Percentiles rank a stretch among this genome's conserved stretches.
Evolutionary conservation across 2,113 vertebrate species (phyloP).

Genomic region (Pachycephala philippinensis): DNA sequence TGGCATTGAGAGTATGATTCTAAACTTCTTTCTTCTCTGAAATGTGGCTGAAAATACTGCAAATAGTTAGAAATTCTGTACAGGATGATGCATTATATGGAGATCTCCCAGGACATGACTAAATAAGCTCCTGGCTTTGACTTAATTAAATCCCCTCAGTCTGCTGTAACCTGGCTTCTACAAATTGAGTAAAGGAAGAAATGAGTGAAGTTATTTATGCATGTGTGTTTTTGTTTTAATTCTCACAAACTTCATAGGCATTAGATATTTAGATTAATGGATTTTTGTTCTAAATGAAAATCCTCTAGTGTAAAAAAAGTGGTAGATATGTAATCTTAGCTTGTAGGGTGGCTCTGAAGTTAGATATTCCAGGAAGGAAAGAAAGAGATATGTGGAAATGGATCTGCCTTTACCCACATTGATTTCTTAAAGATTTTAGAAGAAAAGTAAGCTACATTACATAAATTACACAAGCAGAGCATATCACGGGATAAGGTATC

Average conservation of each 20-base stretch:
- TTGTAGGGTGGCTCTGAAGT: neutral
- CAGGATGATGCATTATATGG: neutral
- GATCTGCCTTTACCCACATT: neutral
- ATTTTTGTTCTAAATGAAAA: neutral
- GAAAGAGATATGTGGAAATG: neutral
- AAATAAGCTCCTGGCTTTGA: neutral
- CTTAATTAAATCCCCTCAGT: neutral
- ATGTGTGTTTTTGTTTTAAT: neutral
- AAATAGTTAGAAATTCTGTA: neutral
- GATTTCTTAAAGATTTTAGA: neutral
- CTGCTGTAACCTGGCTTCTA: neutral
- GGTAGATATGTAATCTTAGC: neutral
- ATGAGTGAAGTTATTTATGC: neutral
- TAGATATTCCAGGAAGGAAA: neutral
- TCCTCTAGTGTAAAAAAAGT: neutral
- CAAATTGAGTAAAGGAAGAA: neutral
- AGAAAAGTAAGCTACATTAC: neutral
- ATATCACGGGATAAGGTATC: fast-evolving
- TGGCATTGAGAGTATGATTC: neutral
- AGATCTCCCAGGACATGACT: neutral
- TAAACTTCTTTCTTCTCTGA: neutral
- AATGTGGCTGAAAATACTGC: neutral
- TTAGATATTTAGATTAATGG: neutral
- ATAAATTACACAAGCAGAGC: neutral
- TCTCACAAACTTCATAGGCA: neutral